phyloP scores from a whole-genome alignment of 1,140 invertebrate species.

The Drosophila bocki region DNA sequence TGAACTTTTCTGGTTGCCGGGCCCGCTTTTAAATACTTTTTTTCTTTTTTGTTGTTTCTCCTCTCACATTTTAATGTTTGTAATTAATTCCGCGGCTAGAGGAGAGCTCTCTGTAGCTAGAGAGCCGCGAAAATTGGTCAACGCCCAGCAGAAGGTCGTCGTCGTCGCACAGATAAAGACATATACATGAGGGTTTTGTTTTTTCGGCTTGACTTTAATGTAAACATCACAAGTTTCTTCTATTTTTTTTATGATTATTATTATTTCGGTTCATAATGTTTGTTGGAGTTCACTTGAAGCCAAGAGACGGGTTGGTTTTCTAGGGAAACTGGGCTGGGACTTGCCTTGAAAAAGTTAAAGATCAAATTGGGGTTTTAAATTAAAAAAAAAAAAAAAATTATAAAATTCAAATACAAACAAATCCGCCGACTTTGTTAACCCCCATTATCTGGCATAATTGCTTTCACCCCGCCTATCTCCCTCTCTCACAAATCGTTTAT shows the following conservation, averaged over 20 bases:
- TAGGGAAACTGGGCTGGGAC: slow-evolving; percentile 37
- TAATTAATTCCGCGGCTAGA: slow-evolving; percentile 58
- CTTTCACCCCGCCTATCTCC: slow-evolving; percentile 39
- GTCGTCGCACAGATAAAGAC: slow-evolving; percentile 25
- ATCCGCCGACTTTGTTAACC: slow-evolving; percentile 37
- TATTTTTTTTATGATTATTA: slow-evolving; percentile 41
- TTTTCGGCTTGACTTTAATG: slow-evolving; percentile 62
- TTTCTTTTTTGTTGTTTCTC: too few species aligned
- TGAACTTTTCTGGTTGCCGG: slow-evolving; percentile 35
- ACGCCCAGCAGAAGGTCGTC: slow-evolving; percentile 40
- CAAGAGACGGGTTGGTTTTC: slow-evolving; percentile 35
- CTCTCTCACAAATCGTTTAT: slow-evolving; percentile 26
- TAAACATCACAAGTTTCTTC: slow-evolving; percentile 54
- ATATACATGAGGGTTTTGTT: slow-evolving; percentile 1
- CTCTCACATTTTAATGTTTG: slow-evolving; percentile 56
- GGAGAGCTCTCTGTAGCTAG: slow-evolving; percentile 17
- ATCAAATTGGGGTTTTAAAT: slow-evolving; percentile 27
- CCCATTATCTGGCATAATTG: slow-evolving; percentile 54
- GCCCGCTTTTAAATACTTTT: slow-evolving; percentile 30
- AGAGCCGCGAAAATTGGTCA: slow-evolving; percentile 33
- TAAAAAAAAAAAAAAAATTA: not conserved
- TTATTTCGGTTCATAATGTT: slow-evolving; percentile 32
- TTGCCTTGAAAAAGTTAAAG: slow-evolving; percentile 22
- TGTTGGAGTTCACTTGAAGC: slow-evolving; percentile 34
- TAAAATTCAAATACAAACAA: slow-evolving; percentile 13